phyloP scores from a whole-genome alignment of 2,113 vertebrate genomes.

The Alaudala cheleensis region DNA sequence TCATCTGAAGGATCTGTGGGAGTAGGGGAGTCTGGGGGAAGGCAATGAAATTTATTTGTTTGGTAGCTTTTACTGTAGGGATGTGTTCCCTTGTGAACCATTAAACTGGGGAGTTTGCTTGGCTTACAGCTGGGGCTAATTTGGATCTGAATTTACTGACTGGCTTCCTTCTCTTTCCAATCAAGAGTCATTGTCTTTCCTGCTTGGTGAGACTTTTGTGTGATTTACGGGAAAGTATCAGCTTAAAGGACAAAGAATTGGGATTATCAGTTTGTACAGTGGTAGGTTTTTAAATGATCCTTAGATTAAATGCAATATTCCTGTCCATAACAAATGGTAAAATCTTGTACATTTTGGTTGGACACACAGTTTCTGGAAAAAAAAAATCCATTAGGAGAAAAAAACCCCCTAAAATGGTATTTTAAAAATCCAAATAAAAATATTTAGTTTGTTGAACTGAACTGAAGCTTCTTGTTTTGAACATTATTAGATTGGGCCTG shows the following conservation, averaged over 20 bases:
- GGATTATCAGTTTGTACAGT: neutral
- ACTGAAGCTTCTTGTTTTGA: neutral
- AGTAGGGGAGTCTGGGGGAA: neutral
- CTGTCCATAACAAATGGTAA: neutral
- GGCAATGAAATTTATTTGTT: neutral
- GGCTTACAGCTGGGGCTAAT: constrained; percentile 56
- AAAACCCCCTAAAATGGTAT: neutral
- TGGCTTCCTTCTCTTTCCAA: constrained; percentile 9
- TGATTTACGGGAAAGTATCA: neutral
- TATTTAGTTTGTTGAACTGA: neutral
- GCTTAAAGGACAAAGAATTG: neutral
- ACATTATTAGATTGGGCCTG: neutral
- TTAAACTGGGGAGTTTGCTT: constrained; percentile 41
- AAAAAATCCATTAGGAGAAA: neutral
- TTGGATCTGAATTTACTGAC: constrained; percentile 45
- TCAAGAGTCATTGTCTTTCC: constrained; percentile 45
- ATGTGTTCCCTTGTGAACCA: constrained; percentile 28
- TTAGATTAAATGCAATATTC: neutral
- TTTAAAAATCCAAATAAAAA: neutral
- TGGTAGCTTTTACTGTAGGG: constrained; percentile 33
- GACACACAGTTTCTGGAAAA: neutral
- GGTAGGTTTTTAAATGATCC: neutral
- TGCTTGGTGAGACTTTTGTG: neutral
- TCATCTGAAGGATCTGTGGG: constrained; percentile 43
- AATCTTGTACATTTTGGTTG: neutral